Evolutionary conservation across 2,797 vertebrate genomes (phyloP).

Genomic region (Acanthiza pusilla): DNA sequence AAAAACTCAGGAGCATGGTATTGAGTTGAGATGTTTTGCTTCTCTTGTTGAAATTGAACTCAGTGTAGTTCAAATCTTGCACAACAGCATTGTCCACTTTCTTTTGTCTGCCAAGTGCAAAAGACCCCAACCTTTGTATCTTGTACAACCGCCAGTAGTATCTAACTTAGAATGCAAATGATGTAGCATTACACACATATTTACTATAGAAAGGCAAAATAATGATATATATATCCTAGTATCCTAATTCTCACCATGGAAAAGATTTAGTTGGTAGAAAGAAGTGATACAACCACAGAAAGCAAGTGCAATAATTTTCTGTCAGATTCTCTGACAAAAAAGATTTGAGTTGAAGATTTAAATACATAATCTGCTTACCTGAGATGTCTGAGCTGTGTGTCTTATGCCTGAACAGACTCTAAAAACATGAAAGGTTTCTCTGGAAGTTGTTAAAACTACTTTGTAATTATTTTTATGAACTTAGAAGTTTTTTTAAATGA

Average conservation of each 20-base stretch:
- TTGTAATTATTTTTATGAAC: background rate
- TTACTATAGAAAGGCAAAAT: background rate
- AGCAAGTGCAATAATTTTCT: background rate
- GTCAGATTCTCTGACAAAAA: background rate
- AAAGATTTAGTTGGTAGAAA: background rate
- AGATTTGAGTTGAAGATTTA: background rate
- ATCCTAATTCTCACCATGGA: background rate
- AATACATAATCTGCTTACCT: background rate
- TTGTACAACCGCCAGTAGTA: background rate
- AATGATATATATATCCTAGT: background rate
- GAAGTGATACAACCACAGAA: background rate
- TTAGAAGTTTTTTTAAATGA: background rate
- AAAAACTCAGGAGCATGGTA: background rate
- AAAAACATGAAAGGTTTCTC: background rate
- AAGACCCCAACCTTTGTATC: accelerated
- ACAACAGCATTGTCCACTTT: background rate
- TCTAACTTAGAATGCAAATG: background rate
- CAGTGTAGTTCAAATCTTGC: background rate
- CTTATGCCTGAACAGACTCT: background rate
- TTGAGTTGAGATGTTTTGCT: background rate
- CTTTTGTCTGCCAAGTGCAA: background rate
- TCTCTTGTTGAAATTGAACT: background rate
- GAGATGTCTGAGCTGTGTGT: background rate
- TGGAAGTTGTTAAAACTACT: background rate
- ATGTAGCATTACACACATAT: background rate